Evolutionary conservation across 2,113 vertebrate species (phyloP).

Genomic region (Oplegnathus fasciatus): DNA sequence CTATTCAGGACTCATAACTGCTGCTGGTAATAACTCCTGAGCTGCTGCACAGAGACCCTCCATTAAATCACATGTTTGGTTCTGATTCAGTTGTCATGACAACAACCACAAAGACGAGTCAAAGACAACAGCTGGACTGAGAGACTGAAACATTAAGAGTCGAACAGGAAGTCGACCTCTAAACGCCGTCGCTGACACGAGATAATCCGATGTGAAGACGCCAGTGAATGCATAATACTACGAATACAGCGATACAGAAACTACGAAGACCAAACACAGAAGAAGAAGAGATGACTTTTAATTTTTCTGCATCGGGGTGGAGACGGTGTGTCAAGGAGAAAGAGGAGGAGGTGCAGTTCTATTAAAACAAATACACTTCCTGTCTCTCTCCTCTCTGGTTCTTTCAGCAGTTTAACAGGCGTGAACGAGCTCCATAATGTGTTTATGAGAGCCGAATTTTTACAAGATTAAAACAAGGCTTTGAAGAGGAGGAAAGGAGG

Average conservation of each 20-base stretch:
- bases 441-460: slow-evolving; percentile 51
- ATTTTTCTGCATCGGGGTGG: slow-evolving; percentile 39
- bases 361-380: slow-evolving; percentile 46
- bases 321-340: neutral
- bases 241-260: neutral
- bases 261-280: no score
- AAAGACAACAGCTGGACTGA: slow-evolving; percentile 32
- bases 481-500: slow-evolving; percentile 32
- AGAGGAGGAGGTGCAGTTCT: slow-evolving; percentile 32
- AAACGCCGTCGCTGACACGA: neutral
- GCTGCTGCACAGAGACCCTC: slow-evolving; percentile 6
- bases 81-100: slow-evolving; percentile 58
- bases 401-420: slow-evolving; percentile 44
- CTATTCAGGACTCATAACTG: slow-evolving; percentile 1
- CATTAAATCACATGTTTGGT: slow-evolving; percentile 16
- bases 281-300: neutral
- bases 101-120: slow-evolving; percentile 58
- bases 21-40: slow-evolving; percentile 20
- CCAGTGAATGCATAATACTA: no score
- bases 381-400: slow-evolving; percentile 1
- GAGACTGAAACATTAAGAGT: neutral
- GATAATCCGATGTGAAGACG: neutral
- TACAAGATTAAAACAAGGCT: slow-evolving; percentile 63
- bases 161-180: slow-evolving; percentile 22
- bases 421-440: slow-evolving; percentile 47